These are phyloP conservation scores for Monomorium pharaonis DNA, from an alignment of 1,140 invertebrate species.

Conservation along the genomic window DNA sequence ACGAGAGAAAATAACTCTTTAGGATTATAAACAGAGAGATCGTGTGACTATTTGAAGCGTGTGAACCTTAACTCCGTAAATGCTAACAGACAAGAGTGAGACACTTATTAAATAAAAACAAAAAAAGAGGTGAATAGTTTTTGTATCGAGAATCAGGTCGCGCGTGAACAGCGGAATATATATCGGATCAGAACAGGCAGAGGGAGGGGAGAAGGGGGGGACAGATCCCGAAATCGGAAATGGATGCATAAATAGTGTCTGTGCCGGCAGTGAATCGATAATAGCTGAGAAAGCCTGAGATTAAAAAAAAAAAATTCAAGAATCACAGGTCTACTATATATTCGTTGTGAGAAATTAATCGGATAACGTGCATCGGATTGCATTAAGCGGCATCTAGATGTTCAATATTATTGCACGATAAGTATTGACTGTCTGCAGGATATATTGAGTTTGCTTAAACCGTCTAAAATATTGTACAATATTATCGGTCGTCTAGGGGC, in stretches of 20 bases:
- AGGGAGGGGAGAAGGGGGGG: background rate
- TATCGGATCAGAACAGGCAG: conserved; percentile 46
- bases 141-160: conserved; percentile 74
- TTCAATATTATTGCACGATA: no score
- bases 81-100: conserved; percentile 70
- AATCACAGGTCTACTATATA: background rate
- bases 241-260: conserved; percentile 67
- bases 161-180: conserved; percentile 57
- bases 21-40: conserved; percentile 53
- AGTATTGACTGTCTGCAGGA: no score
- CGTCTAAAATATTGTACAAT: no score
- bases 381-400: background rate
- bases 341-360: background rate
- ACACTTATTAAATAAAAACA: conserved; percentile 68
- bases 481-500: no score
- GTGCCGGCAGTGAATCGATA: background rate
- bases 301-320: background rate
- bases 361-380: background rate
- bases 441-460: no score
- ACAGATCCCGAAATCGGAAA: conserved; percentile 80
- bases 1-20: conserved; percentile 12
- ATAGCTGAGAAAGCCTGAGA: background rate
- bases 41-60: conserved; percentile 28
- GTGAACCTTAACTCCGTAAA: conserved; percentile 43
- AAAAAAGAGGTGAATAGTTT: conserved; percentile 74